Evolutionary conservation across 2,888 invertebrate species (phyloP), one percentile per base, ranked within the genome.

Genomic region (Pyralis farinalis): DNA sequence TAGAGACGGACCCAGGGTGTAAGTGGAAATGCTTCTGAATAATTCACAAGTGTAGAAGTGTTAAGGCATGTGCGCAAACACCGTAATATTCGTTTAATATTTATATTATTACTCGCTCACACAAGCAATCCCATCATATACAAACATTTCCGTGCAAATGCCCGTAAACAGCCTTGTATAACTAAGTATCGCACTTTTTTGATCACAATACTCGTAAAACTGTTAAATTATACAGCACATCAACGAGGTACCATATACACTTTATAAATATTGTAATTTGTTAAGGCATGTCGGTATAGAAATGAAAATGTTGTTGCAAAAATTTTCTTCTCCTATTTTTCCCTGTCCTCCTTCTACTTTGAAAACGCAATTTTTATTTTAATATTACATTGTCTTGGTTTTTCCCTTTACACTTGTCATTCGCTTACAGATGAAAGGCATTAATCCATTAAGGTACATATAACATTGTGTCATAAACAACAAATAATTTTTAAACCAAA

Each of bases 81-180:
- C 61, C 45, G 59, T 75, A 71, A 79, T 81, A 79, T 77, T 70
- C 72, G 58, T 79, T 79, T 73, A 82, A 79, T 84, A 84, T 85
- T 84, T 70, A 81, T 72, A 71, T 72, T 75, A 77, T 70, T 72
- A 63, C 68, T 57, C 58, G 63, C 63, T 59, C 61, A 61, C 63
- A 63, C 65, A 74, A 69, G 71, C 64, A 76, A 71, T 74, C 56
- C 50, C 44, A 44, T 53, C 58, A 65, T 63, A 69, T 58, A 70
- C 57, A 63, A 56, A 65, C 63, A 72, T 62, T 65, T 53, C 46
- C 51, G 63, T 63, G 55, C 61, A 67, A 66, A 72, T 59, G 45
- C 47, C 51, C 44, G 63, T 62, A 69, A 72, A 67, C 63, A 71
- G 56, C 56, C 51, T 53, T 55, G 53, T 53, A 42, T 50, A 50